Evolutionary conservation across 2,888 invertebrate genomes (phyloP).

Genomic region (Willowsia nigromaculata): DNA sequence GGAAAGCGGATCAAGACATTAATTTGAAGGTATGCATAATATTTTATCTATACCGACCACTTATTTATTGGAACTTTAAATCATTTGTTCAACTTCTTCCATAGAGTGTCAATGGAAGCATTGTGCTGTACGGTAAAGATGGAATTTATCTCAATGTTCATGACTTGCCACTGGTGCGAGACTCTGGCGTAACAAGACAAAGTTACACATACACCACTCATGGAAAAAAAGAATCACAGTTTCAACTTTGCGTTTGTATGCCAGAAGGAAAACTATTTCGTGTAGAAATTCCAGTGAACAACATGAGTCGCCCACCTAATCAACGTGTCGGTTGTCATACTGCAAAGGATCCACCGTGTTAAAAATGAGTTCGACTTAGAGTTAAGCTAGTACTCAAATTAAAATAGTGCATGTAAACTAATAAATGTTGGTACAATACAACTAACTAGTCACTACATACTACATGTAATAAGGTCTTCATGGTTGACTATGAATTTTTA

Average conservation of each 20-base stretch:
- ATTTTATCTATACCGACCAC: too few species aligned
- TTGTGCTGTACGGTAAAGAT: constrained; percentile 84
- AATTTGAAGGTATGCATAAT: constrained; percentile 82
- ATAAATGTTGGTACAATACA: background rate
- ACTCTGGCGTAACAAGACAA: constrained; percentile 75
- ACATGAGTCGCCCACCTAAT: constrained; percentile 55
- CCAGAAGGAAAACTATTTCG: constrained; percentile 91
- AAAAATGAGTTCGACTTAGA: background rate
- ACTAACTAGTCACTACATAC: background rate
- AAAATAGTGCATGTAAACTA: background rate
- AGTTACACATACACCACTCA: constrained; percentile 75
- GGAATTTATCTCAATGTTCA: constrained; percentile 87
- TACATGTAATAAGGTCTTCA: background rate
- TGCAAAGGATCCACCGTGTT: constrained; percentile 62
- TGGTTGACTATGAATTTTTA: background rate
- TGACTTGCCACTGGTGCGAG: constrained; percentile 86
- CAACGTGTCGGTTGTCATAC: constrained; percentile 75
- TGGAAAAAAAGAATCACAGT: constrained; percentile 82
- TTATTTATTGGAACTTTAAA: background rate
- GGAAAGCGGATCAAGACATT: constrained; percentile 90
- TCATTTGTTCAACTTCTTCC: background rate
- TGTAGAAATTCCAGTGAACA: constrained; percentile 81
- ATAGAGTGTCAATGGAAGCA: constrained; percentile 86
- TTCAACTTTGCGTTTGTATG: constrained; percentile 94
- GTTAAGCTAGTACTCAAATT: background rate